Conservation (phyloP, 2,888 invertebrate species). For the Dioctria linearis region DNA sequence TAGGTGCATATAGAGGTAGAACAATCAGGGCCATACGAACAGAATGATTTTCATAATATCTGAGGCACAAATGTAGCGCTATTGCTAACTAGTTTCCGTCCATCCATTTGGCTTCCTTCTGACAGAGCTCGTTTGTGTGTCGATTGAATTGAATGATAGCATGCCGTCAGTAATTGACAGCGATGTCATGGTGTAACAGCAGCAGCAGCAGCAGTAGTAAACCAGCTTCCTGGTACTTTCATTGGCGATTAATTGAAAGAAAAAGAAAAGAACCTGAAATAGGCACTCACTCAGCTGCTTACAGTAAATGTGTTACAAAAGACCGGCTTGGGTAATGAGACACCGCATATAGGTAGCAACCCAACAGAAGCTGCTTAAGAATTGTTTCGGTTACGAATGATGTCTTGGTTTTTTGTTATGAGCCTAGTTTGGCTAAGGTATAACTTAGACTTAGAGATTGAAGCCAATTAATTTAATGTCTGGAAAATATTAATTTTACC, state of each 20-base stretch:
- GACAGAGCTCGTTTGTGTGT: constrained; percentile 17
- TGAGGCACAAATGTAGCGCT: not conserved
- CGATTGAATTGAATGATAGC: constrained; percentile 42
- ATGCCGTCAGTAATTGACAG: constrained; percentile 29
- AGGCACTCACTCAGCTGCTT: not conserved
- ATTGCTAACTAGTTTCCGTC: not conserved
- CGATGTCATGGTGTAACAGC: not conserved
- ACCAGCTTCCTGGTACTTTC: constrained; percentile 21
- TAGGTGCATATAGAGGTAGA: not conserved
- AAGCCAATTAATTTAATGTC: no score
- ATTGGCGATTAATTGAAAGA: constrained; percentile 35
- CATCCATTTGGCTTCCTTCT: not conserved
- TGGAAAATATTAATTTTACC: no score
- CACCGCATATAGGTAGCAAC: not conserved
- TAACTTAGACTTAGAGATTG: no score
- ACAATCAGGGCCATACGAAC: constrained; percentile 19
- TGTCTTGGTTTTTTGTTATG: no score
- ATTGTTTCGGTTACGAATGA: no score
- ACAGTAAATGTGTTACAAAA: constrained; percentile 26
- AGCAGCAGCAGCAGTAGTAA: not conserved
- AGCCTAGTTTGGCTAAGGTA: no score
- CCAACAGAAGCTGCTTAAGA: no score
- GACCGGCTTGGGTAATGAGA: constrained; percentile 11
- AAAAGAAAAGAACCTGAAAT: not conserved
- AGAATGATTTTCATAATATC: not conserved